Evolutionary conservation across 1,140 invertebrate genomes (phyloP).

Genomic region (Camponotus floridanus): DNA sequence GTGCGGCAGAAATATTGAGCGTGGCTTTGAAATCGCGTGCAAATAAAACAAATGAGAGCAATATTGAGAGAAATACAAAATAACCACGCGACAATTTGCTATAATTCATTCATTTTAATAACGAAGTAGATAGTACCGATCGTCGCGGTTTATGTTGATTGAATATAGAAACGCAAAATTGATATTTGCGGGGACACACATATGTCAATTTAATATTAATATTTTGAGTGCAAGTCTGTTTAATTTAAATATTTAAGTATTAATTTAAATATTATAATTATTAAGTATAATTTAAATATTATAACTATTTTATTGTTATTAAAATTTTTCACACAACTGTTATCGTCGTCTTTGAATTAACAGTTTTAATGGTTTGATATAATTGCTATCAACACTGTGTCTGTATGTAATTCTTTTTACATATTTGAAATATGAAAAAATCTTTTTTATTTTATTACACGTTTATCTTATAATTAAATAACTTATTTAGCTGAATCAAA

Average conservation of each 20-base stretch:
- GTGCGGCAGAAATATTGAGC: neutral
- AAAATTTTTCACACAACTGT: neutral
- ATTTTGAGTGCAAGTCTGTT: neutral
- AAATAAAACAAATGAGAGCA: slow-evolving; percentile 5
- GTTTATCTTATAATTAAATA: neutral
- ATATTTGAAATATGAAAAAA: neutral
- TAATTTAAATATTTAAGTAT: slow-evolving; percentile 22
- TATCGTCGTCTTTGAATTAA: neutral
- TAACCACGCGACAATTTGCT: neutral
- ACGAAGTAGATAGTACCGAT: neutral
- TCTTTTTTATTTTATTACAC: neutral
- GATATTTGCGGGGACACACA: slow-evolving; percentile 1
- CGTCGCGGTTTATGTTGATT: slow-evolving; percentile 20
- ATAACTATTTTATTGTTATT: slow-evolving; percentile 4
- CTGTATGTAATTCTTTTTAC: neutral
- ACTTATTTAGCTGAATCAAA: neutral
- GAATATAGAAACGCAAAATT: slow-evolving; percentile 23
- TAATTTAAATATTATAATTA: neutral
- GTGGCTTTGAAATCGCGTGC: neutral
- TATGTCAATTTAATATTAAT: slow-evolving; percentile 16
- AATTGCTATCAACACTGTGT: neutral
- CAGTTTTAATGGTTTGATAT: neutral
- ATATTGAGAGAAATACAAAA: slow-evolving; percentile 23
- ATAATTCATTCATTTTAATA: slow-evolving; percentile 32
- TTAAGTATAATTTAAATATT: slow-evolving; percentile 6